These are phyloP conservation scores for Microctonus brassicae DNA, from an alignment of 2,888 invertebrate genomes.

Conservation along the genomic window DNA sequence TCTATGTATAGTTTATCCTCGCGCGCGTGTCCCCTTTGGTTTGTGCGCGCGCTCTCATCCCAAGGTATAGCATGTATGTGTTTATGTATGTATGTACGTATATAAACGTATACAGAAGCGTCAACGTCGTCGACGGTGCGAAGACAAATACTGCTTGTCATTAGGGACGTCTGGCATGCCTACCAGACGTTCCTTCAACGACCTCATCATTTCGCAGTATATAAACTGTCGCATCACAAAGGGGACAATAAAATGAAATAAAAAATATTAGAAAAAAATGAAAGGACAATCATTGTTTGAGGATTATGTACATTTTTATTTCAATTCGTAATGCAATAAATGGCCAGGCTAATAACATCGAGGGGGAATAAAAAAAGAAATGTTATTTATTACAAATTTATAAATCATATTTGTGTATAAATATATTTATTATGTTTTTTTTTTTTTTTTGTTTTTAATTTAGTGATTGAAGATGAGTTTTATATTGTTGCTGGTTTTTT, in stretches of 20 bases:
- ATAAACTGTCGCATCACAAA: neutral
- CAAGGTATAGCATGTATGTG: too few species aligned
- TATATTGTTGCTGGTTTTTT: too few species aligned
- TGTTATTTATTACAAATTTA: too few species aligned
- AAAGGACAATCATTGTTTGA: neutral
- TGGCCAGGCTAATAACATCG: too few species aligned
- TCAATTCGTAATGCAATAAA: neutral
- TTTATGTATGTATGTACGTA: neutral
- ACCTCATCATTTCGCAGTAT: constrained; percentile 6
- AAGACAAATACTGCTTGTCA: constrained; percentile 26
- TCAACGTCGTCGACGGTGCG: neutral
- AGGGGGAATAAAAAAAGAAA: too few species aligned
- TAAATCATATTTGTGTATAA: too few species aligned
- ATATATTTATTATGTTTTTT: too few species aligned
- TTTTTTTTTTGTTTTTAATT: too few species aligned
- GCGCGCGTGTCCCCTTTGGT: neutral
- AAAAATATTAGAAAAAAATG: neutral
- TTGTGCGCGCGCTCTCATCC: neutral
- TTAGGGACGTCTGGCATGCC: constrained; percentile 21
- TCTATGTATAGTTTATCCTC: neutral
- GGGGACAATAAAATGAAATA: neutral
- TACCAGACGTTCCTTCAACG: constrained; percentile 5
- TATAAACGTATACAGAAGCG: neutral
- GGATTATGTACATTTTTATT: neutral
- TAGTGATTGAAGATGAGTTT: too few species aligned